Evolutionary conservation across 2,888 invertebrate genomes (phyloP), one percentile per base, ranked within the genome.

Genomic region (Podabrus alpinus): DNA sequence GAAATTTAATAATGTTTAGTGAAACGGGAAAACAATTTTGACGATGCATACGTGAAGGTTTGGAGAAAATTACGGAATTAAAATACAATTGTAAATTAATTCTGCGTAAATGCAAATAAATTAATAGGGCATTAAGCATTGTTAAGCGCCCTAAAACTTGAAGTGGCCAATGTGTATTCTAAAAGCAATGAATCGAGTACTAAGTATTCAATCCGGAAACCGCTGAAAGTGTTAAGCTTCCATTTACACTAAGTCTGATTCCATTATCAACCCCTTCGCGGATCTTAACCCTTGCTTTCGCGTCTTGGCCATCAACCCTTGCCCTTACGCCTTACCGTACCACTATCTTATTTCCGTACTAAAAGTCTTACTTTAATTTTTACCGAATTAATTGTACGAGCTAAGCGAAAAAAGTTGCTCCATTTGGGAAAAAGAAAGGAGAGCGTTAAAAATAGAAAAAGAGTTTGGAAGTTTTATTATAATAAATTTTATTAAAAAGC

Each of bases 241-340:
- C 87, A 87, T 87, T 87, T 87, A 86, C 86, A 84, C 85, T 87
- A 86, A 86, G 86, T 86, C 86, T 86, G 86, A 87, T 87, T 87
- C 87, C 87, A 87, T 87, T 87, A 87, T 86, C 87, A 85, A 82
- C 83, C 85, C 86, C 85, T 85, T 82, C 79, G 76, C 85, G 85
- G 84, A 85, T 85, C 84, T 86, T 86, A 85, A 85, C 85, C 86
- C 86, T 84, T 83, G 82, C 81, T 81, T 76, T 73, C 73, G 72
- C 76, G 75, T 77, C 75, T 77, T 77, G 72, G 75, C 75, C 74
- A 68, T 64, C 74, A 68, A 71, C 71, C 74, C 74, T 69, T 66
- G 29, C 66, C 69, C 68, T 16, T 68, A 62, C 61, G 61, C 69
- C 68, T 16, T 68, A 62, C 61, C 72, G 60, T 73, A 66, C 71